Conservation (phyloP, 2,113 vertebrate species). For the Platichthys stellatus region DNA sequence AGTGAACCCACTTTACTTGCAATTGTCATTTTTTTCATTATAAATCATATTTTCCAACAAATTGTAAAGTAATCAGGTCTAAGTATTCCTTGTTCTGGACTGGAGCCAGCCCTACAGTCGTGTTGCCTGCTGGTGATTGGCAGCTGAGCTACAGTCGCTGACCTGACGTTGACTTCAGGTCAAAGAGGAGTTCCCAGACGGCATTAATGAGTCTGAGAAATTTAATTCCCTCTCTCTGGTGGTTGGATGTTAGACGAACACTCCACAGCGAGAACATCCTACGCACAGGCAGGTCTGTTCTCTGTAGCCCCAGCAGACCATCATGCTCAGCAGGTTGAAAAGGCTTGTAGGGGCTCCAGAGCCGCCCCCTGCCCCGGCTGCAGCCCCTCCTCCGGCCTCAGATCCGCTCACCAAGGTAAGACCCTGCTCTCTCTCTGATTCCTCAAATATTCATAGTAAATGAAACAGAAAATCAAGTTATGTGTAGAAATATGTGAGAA, state of each 20-base stretch:
- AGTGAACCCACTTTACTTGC: not conserved
- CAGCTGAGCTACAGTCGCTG: not conserved
- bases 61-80: not conserved
- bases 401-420: constrained; percentile 71
- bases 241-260: constrained; percentile 2
- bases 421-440: not conserved
- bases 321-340: constrained; percentile 86
- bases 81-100: not conserved
- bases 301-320: constrained; percentile 11
- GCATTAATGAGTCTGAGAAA: constrained; percentile 82
- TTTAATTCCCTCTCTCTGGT: constrained; percentile 77
- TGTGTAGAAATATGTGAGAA: not conserved
- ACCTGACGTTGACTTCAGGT: constrained; percentile 30
- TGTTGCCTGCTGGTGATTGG: constrained; percentile 13
- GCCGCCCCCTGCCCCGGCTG: constrained; percentile 30
- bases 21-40: too few species aligned
- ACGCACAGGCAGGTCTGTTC: not conserved
- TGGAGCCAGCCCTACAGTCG: not conserved
- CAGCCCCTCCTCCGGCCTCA: constrained; percentile 4
- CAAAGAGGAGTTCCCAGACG: constrained; percentile 66
- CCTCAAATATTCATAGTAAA: too few species aligned
- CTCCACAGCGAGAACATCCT: not conserved
- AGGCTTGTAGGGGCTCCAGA: constrained; percentile 68
- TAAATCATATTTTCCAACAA: too few species aligned
- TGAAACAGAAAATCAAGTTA: too few species aligned